Percentiles rank a stretch among this genome's conserved stretches.
These are phyloP conservation scores for Drosophila seguyi DNA, from an alignment of 1,140 invertebrate species.

Conservation along the genomic window DNA sequence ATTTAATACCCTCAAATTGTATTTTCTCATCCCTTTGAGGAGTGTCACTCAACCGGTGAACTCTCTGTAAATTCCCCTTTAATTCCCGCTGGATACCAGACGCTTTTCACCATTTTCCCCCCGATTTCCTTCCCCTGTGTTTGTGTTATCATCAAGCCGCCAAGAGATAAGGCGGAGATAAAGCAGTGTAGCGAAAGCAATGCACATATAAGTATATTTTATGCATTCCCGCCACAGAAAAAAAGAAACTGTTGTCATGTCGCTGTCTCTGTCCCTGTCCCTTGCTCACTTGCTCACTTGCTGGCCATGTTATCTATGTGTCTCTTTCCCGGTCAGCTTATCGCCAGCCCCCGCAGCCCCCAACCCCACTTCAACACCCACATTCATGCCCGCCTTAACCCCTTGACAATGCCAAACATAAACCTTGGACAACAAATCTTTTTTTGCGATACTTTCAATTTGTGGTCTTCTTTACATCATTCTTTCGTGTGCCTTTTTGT, in stretches of 20 bases:
- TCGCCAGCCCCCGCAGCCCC: conserved; percentile 3
- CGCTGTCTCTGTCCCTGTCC: not conserved
- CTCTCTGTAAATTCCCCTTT: conserved; percentile 10
- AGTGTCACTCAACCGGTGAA: conserved; percentile 26
- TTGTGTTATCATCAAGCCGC: conserved; percentile 16
- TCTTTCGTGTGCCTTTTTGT: conserved; percentile 3
- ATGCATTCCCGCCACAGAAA: conserved; percentile 31
- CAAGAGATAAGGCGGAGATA: conserved; percentile 31
- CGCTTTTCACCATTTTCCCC: not conserved
- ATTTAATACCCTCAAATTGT: not conserved
- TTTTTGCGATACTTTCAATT: conserved; percentile 25
- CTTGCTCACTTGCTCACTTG: not conserved
- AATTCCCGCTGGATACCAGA: conserved; percentile 21
- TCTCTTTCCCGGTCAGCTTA: conserved; percentile 40
- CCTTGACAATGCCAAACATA: conserved; percentile 31
- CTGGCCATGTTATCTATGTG: conserved; percentile 10
- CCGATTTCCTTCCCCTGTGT: not conserved
- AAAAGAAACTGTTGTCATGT: conserved; percentile 34
- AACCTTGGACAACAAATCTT: conserved; percentile 62
- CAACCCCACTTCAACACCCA: not conserved
- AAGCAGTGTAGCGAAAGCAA: conserved; percentile 15
- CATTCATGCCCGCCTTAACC: conserved; percentile 11
- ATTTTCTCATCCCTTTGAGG: not conserved
- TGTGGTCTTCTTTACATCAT: not conserved
- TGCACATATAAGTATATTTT: conserved; percentile 29